Conservation (phyloP, 2,888 invertebrate species). For the Sarcophaga subvicina region DNA sequence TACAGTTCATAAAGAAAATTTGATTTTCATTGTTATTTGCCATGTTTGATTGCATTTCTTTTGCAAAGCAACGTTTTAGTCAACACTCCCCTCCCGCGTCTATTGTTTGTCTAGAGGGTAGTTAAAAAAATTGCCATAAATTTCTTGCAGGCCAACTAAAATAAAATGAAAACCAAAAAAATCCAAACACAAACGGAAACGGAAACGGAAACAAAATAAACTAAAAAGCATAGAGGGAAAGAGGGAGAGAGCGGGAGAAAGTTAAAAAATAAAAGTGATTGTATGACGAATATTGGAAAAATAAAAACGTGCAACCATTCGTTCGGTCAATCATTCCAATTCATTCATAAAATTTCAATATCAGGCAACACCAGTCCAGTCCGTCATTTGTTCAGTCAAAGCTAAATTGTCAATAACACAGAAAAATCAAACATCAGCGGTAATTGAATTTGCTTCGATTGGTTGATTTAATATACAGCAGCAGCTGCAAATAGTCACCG, state of each 20-base stretch:
- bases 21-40: conserved; percentile 71
- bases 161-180: neutral
- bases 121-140: conserved; percentile 44
- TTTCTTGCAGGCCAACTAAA: conserved; percentile 47
- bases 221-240: neutral
- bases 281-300: neutral
- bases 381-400: conserved; percentile 29
- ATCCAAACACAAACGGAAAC: neutral
- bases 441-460: conserved; percentile 64
- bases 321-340: neutral
- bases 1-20: conserved; percentile 71
- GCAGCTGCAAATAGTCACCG: neutral
- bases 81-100: neutral
- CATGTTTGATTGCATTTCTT: conserved; percentile 57
- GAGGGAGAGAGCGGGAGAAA: neutral
- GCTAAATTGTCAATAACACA: conserved; percentile 63
- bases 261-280: conserved; percentile 23
- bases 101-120: conserved; percentile 17
- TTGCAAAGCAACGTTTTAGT: neutral
- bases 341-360: neutral
- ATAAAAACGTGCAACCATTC: neutral
- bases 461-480: conserved; percentile 47
- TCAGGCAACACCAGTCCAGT: neutral
- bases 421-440: conserved; percentile 49
- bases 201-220: neutral